Evolutionary conservation across 2,113 vertebrate species (phyloP).

Genomic region (Pseudolaguvia tuberculata): DNA sequence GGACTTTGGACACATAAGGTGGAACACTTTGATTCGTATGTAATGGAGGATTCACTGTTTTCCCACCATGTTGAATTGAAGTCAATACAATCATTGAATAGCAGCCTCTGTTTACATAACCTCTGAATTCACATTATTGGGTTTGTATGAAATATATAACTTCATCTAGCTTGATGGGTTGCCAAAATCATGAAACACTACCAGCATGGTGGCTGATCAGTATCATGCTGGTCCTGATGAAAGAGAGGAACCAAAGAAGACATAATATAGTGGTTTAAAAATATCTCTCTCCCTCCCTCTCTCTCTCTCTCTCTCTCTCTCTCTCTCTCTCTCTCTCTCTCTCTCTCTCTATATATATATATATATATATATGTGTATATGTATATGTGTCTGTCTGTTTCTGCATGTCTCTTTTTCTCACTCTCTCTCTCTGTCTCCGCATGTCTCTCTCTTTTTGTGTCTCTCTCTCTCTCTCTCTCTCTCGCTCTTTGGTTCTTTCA

Average conservation of each 20-base stretch:
- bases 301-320: too few relatives aligned
- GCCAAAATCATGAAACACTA: neutral
- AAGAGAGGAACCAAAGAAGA: neutral
- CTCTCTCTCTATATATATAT: too few relatives aligned
- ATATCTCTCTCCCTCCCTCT: too few relatives aligned
- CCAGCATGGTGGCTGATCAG: neutral
- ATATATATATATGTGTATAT: too few relatives aligned
- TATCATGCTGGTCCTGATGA: neutral
- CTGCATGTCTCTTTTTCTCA: too few relatives aligned
- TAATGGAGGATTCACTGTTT: constrained; percentile 8
- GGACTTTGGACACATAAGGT: neutral
- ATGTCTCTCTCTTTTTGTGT: too few relatives aligned
- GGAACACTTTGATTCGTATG: neutral
- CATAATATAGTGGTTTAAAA: neutral
- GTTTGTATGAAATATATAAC: neutral
- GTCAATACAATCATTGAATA: neutral
- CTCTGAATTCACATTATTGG: neutral
- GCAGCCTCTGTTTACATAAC: neutral
- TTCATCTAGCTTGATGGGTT: neutral
- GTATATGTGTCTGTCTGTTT: too few relatives aligned
- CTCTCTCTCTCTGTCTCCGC: too few relatives aligned
- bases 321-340: too few relatives aligned
- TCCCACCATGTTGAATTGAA: neutral
- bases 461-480: too few relatives aligned
- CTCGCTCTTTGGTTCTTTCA: too few relatives aligned